These are phyloP conservation scores for Lytechinus pictus DNA, from an alignment of 35 echinoderm and acorn worm genomes.

Conservation along the genomic window DNA sequence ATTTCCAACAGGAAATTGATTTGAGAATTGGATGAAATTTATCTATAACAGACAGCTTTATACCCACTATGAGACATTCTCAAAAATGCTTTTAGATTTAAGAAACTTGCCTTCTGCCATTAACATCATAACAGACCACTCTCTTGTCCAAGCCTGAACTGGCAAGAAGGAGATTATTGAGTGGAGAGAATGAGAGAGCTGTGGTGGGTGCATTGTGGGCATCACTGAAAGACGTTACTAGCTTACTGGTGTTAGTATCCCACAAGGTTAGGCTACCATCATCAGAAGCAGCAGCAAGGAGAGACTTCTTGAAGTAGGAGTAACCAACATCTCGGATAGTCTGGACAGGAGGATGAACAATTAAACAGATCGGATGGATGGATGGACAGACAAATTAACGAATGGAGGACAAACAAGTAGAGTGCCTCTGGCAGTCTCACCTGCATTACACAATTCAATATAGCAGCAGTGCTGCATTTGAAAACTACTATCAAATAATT, in stretches of 20 bases:
- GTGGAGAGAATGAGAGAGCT: slow-evolving; percentile 80
- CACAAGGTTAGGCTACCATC: slow-evolving; percentile 87
- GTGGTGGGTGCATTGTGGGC: slow-evolving; percentile 89
- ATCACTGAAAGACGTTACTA: slow-evolving; percentile 71
- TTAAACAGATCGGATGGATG: too few species aligned
- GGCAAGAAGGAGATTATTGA: slow-evolving; percentile 84
- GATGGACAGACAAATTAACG: neutral
- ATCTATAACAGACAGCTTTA: too few species aligned
- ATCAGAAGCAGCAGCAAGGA: slow-evolving; percentile 89
- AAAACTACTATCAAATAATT: too few species aligned
- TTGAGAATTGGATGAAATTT: too few species aligned
- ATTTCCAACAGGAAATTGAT: too few species aligned
- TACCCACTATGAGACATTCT: too few species aligned
- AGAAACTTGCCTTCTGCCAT: slow-evolving; percentile 68
- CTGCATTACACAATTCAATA: too few species aligned
- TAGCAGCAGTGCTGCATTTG: too few species aligned
- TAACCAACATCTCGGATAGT: slow-evolving; percentile 81
- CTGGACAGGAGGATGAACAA: slow-evolving; percentile 40
- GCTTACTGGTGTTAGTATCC: slow-evolving; percentile 87
- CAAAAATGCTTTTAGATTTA: too few species aligned
- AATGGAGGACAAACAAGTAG: too few species aligned
- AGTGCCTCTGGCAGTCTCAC: too few species aligned
- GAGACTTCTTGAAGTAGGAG: slow-evolving; percentile 92
- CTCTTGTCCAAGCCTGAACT: slow-evolving; percentile 91
- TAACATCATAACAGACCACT: slow-evolving; percentile 90